Percentiles rank a stretch among this genome's conserved stretches.
phyloP scores from a whole-genome alignment of 2,888 invertebrate species.

The Drosophila antonietae region DNA sequence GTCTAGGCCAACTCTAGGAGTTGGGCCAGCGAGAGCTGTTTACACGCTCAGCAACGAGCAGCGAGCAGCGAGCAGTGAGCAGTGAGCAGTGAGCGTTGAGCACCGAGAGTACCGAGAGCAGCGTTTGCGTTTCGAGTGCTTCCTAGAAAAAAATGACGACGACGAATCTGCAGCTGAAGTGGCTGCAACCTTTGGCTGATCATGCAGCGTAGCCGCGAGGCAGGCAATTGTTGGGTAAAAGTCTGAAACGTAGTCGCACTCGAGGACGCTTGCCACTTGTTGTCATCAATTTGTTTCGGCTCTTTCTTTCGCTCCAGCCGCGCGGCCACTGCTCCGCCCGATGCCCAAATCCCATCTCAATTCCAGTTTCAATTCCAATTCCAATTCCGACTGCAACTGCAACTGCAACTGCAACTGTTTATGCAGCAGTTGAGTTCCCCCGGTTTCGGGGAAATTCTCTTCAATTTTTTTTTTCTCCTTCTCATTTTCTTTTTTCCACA shows the following conservation, averaged over 20 bases:
- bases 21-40: constrained; percentile 59
- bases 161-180: constrained; percentile 61
- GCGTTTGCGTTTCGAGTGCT: constrained; percentile 58
- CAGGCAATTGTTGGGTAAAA: constrained; percentile 44
- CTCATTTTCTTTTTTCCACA: constrained; percentile 5
- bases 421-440: constrained; percentile 53
- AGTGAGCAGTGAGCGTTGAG: neutral
- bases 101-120: neutral
- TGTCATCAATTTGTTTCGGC: constrained; percentile 74
- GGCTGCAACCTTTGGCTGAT: constrained; percentile 71
- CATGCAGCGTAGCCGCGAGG: constrained; percentile 50
- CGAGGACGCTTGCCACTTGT: constrained; percentile 75
- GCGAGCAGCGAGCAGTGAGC: neutral
- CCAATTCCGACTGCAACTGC: neutral
- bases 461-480: constrained; percentile 28
- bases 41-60: constrained; percentile 54
- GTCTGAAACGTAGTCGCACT: constrained; percentile 22
- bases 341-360: constrained; percentile 6
- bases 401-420: constrained; percentile 42
- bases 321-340: constrained; percentile 8
- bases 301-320: constrained; percentile 35
- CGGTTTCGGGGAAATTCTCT: constrained; percentile 62
- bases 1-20: constrained; percentile 1
- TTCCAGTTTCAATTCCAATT: neutral
- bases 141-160: constrained; percentile 77